phyloP scores from a whole-genome alignment of 1,140 invertebrate species.

The Psix sp. region DNA sequence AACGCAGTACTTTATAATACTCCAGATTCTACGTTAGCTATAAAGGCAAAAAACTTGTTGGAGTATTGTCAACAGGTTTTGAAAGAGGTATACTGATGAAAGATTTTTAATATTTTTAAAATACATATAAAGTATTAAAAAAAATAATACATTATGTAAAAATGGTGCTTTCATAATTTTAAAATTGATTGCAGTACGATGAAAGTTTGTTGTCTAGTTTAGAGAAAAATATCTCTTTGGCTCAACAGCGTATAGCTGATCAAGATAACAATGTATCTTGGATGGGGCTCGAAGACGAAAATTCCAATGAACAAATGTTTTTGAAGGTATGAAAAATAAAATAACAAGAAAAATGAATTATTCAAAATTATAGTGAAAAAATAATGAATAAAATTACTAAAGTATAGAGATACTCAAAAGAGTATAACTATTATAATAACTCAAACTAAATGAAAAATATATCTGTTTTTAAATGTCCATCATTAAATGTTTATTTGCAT shows the following conservation, averaged over 20 bases:
- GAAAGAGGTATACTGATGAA: constrained; percentile 80
- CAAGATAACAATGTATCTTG: constrained; percentile 85
- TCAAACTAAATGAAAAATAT: too few relatives aligned
- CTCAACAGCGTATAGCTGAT: constrained; percentile 92
- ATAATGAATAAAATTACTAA: too few relatives aligned
- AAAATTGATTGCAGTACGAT: constrained; percentile 83
- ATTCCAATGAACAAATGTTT: neutral
- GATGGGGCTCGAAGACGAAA: constrained; percentile 72
- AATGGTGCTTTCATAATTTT: neutral
- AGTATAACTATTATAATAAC: too few relatives aligned
- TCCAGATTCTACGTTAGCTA: constrained; percentile 88
- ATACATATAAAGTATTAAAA: neutral
- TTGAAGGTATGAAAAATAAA: too few relatives aligned
- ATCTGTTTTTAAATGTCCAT: too few relatives aligned
- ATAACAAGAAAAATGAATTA: too few relatives aligned
- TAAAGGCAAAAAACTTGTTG: constrained; percentile 88
- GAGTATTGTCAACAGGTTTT: constrained; percentile 85
- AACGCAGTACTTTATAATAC: constrained; percentile 96
- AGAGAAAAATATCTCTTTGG: constrained; percentile 90
- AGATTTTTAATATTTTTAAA: too few relatives aligned
- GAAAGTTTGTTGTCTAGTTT: constrained; percentile 86
- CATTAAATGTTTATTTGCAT: too few relatives aligned
- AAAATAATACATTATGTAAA: neutral
- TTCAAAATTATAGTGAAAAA: too few relatives aligned
- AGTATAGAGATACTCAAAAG: too few relatives aligned